Conservation (phyloP, 2,888 invertebrate genomes). For the Thyatira batis region DNA sequence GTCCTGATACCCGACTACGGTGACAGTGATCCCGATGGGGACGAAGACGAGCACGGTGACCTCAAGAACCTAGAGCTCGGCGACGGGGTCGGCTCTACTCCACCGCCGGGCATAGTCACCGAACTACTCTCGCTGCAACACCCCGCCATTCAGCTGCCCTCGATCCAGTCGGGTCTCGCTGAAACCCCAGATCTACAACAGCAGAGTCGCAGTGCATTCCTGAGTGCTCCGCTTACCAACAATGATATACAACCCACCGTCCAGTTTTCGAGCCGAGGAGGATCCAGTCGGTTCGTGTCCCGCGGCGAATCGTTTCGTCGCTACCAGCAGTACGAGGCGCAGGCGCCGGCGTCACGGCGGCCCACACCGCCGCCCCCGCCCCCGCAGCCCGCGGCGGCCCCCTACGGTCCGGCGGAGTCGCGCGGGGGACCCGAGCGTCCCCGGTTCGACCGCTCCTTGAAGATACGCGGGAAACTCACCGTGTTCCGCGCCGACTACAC, state of each 20-base stretch:
- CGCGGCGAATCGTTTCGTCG: background rate
- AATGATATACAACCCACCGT: background rate
- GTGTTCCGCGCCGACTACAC: conserved; percentile 51
- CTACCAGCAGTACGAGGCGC: background rate
- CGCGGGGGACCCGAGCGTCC: conserved; percentile 37
- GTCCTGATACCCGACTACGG: conserved; percentile 41
- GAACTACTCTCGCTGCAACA: background rate
- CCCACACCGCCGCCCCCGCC: conserved; percentile 7
- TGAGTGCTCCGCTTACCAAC: background rate
- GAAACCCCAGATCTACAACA: background rate
- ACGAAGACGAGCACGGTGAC: conserved; percentile 3
- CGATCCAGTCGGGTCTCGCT: conserved; percentile 10
- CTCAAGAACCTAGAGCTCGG: conserved; percentile 5
- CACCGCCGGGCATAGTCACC: conserved; percentile 40
- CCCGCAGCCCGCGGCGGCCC: conserved; percentile 5
- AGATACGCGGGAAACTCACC: conserved; percentile 49
- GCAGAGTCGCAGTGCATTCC: background rate
- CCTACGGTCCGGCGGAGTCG: conserved; percentile 11
- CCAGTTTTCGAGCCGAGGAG: background rate
- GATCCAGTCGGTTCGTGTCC: background rate
- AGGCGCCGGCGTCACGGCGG: conserved; percentile 10
- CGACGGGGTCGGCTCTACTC: conserved; percentile 9
- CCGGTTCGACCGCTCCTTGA: conserved; percentile 34
- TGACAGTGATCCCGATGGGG: conserved; percentile 18
- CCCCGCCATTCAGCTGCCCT: conserved; percentile 9